Evolutionary conservation across 2,888 invertebrate genomes (phyloP), one percentile per base, ranked within the genome.

Genomic region (Anticlea derivata): DNA sequence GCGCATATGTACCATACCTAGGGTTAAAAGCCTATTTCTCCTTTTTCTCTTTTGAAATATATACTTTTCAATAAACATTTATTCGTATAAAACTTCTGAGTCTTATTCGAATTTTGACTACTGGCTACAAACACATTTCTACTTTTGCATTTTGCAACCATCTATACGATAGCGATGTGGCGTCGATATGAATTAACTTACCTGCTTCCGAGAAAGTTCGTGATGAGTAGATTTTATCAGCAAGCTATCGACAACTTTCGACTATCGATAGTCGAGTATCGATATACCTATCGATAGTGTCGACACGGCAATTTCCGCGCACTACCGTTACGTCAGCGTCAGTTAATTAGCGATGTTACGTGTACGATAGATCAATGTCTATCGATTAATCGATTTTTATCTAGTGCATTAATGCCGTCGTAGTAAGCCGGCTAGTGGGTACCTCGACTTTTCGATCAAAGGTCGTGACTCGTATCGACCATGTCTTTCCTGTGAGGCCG

Each of bases 271-370:
- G 13, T 50, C 44, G 45, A 30, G 34, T 31, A 45, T 50, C 39
- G 44, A 39, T 44, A 45, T 8, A 39, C 2, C 2, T 17, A 17
- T 3, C 38, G 45, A 50, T 50, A 51, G 38, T 47, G 43, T 37
- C 41, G 46, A 47, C 38, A 39, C 38, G 17, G 30, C 20, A 39
- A 39, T 51, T 40, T 50, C 37, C 37, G 23, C 45, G 33, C 40
- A 45, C 53, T 45, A 45, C 53, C 53, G 53, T 39, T 48, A 44
- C 48, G 10, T 40, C 39, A 45, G 29, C 8, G 11, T n/a, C 40
- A 34, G 52, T 23, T 53, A 53, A 52, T 48, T 52, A 52, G 47
- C 44, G 52, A 48, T 52, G 47, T 52, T 29, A 48, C 29, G 43
- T 48, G 40, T 43, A 26, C 40, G 26, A 51, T 45, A 12, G 35